Evolutionary conservation across 2,113 vertebrate genomes (phyloP).

Genomic region (Anseranas semipalmata): DNA sequence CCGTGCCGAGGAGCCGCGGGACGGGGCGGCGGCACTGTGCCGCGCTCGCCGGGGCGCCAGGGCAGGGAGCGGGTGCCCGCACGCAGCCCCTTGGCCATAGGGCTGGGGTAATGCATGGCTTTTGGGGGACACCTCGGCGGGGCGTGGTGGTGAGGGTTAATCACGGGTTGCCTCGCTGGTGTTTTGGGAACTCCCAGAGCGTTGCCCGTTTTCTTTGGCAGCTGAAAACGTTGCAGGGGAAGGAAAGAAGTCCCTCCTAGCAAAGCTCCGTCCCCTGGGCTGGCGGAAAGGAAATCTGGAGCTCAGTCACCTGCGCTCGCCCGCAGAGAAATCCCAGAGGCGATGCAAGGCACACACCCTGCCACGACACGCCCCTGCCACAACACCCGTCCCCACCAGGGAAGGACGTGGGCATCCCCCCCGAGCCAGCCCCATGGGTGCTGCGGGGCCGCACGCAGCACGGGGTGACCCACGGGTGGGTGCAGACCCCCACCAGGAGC

Average conservation of each 20-base stretch:
- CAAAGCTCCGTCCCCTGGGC: background rate
- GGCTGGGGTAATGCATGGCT: rapidly evolving
- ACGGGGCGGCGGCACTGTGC: background rate
- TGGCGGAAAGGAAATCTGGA: background rate
- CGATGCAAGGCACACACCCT: rapidly evolving
- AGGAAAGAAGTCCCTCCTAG: background rate
- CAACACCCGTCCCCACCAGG: rapidly evolving
- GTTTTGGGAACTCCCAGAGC: conserved; percentile 11
- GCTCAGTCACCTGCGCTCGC: background rate
- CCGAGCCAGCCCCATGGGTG: background rate
- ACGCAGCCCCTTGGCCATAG: background rate
- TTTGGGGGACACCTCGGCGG: background rate
- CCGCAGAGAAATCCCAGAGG: rapidly evolving
- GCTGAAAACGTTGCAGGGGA: background rate
- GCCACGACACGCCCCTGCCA: rapidly evolving
- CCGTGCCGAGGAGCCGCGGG: background rate
- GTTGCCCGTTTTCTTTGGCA: conserved; percentile 34
- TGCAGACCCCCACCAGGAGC: no score
- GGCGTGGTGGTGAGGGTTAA: background rate
- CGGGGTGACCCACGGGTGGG: background rate
- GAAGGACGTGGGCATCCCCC: background rate
- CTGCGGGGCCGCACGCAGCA: background rate
- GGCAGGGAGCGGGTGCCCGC: no score
- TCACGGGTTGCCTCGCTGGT: background rate
- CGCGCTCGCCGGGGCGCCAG: background rate